Evolutionary conservation across 2,888 invertebrate genomes (phyloP).

Genomic region (Lasioglossum villosulum): DNA sequence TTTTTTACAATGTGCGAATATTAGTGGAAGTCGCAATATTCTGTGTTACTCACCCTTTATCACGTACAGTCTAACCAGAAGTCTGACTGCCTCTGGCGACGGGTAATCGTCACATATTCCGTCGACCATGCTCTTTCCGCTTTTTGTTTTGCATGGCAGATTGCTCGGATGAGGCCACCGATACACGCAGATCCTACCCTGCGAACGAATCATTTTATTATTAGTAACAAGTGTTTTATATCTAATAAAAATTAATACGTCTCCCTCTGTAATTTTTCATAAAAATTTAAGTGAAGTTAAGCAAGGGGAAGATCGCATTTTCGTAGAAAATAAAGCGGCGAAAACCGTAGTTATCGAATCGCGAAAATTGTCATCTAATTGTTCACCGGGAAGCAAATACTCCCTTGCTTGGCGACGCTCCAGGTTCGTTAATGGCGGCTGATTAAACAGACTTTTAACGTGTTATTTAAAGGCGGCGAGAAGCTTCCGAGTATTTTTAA

Average conservation of each 20-base stretch:
- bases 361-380: slow-evolving; percentile 28
- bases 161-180: slow-evolving; percentile 88
- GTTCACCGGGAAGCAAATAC: slow-evolving; percentile 2
- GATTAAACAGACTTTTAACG: slow-evolving; percentile 3
- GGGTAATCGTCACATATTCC: slow-evolving; percentile 89
- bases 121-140: slow-evolving; percentile 86
- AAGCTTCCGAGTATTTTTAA: background rate
- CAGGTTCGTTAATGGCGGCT: slow-evolving; percentile 16
- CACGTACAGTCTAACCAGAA: slow-evolving; percentile 91
- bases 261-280: background rate
- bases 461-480: background rate
- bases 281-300: background rate
- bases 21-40: no score
- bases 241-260: background rate
- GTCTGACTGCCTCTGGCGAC: slow-evolving; percentile 87
- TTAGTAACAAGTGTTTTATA: background rate
- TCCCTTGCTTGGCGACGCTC: slow-evolving; percentile 6
- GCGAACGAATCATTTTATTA: slow-evolving; percentile 39
- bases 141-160: slow-evolving; percentile 83
- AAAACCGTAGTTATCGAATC: background rate
- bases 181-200: slow-evolving; percentile 88
- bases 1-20: no score
- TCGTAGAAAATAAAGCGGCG: background rate
- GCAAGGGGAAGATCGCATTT: background rate
- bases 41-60: slow-evolving; percentile 78